These are phyloP conservation scores for Rhineura floridana DNA, from an alignment of 2,113 vertebrate genomes.

Conservation along the genomic window DNA sequence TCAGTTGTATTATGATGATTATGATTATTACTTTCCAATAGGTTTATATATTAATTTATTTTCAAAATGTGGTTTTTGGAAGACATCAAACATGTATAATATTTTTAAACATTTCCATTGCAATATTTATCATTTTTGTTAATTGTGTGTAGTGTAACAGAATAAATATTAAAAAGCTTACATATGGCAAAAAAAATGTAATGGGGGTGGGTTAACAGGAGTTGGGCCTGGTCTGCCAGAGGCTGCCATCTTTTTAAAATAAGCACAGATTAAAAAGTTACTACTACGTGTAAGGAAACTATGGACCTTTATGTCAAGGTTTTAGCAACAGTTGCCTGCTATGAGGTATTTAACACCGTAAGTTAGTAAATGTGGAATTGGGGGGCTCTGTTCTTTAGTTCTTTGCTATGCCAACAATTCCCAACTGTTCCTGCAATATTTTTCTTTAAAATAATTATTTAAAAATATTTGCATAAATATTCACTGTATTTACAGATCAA, in stretches of 20 bases:
- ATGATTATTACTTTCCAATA: constrained; percentile 79
- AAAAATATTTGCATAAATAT: constrained; percentile 19
- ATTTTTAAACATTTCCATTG: constrained; percentile 92
- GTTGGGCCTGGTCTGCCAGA: too few relatives aligned
- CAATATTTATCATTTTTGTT: constrained; percentile 96
- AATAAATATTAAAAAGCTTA: constrained; percentile 86
- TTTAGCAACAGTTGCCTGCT: background rate
- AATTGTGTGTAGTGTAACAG: constrained; percentile 95
- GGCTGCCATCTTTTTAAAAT: background rate
- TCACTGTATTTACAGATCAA: background rate
- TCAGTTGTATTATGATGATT: constrained; percentile 61
- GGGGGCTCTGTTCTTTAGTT: background rate
- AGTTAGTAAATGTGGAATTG: background rate
- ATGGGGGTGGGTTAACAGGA: too few relatives aligned
- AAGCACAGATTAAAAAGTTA: background rate
- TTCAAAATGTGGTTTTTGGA: constrained; percentile 77
- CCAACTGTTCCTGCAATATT: too few relatives aligned
- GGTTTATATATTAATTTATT: constrained; percentile 89
- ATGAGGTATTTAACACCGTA: background rate
- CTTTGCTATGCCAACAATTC: background rate
- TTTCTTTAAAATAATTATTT: background rate
- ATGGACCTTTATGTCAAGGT: background rate
- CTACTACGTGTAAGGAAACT: background rate
- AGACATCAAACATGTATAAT: constrained; percentile 80
- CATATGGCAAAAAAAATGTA: too few relatives aligned